Conservation (phyloP, 2,113 vertebrate genomes). For the Fregata magnificens region DNA sequence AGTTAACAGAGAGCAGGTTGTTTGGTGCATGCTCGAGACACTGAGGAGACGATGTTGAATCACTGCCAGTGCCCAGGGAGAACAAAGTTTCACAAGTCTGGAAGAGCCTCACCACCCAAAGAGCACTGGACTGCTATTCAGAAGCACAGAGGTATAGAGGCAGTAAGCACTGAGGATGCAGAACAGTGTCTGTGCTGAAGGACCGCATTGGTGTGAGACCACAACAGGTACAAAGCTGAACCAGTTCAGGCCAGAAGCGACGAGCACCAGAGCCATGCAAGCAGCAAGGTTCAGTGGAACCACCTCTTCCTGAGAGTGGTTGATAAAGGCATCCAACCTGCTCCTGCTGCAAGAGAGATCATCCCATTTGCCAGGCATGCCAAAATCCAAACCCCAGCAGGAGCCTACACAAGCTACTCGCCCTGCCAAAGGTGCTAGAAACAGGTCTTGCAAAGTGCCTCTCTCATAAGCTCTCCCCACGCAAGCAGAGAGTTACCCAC, state of each 20-base stretch:
- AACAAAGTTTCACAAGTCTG: neutral
- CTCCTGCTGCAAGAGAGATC: neutral
- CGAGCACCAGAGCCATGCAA: neutral
- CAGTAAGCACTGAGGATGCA: rapidly evolving
- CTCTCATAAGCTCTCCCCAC: neutral
- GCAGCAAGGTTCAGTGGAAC: neutral
- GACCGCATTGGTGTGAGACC: rapidly evolving
- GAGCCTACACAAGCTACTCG: neutral
- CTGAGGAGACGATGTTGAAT: neutral
- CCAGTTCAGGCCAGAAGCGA: neutral
- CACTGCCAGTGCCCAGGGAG: neutral
- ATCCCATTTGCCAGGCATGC: rapidly evolving
- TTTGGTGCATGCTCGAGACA: neutral
- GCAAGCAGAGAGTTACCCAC: neutral
- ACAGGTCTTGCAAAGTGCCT: neutral
- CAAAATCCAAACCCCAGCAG: neutral
- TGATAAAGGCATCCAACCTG: neutral
- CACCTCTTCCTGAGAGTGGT: neutral
- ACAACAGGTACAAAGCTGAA: too few relatives aligned
- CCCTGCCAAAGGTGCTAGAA: neutral
- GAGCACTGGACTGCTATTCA: rapidly evolving
- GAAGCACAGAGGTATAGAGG: rapidly evolving
- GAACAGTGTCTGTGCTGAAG: neutral
- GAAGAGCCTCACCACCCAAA: neutral
- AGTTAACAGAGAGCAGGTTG: neutral